Base-by-base conservation (phyloP, 2,888 invertebrate genomes). In the Acanthacorydalis orientalis region DNA sequence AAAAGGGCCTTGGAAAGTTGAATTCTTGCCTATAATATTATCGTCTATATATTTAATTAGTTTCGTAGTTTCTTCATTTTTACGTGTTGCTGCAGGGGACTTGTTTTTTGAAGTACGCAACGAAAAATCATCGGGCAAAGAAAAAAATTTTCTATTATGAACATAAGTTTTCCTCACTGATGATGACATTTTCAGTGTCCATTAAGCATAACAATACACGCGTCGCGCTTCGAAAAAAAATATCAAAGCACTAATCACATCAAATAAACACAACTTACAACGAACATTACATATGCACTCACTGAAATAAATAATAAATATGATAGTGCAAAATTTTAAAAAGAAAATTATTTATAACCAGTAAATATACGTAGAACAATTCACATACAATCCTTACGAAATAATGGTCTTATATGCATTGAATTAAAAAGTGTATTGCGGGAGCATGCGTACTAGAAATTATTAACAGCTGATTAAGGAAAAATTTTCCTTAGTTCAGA, bases 1-100 rank as follows among this genome's bases (percentile, higher is more conserved):
- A 60, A 79, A 89, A 10, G 89, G 89, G 46, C 88, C 86, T 56
- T 81, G 74, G 64, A 88, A 88, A 23, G 81, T 79, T 57, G 81
- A 80, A 55, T 80, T 81, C 62, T 80, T 83, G 48, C 88, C 88
- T 58, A 88, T 80, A 53, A 88, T 70, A 64, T 80, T 87, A 53
- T 84, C 80, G 58, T 85, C 83, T 53, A 89, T 82, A 60, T 82
- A 86, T 61, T 79, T 80, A 54, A 86, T 70, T 55, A 88, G 68
- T 61, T 82, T 82, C 42, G 72, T 70, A 32, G 75, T 73, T 58
- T 84, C 83, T 60, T 83, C 81, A 54, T 66, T 70, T 56, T 73
- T 72, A 58, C 73, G 77, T 48, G 68, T 64, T 41, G 69, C 64
- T 48, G 63, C 62, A 58, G 68, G 62, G 56, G 61, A 63, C 53